These are phyloP conservation scores for Gasteruption jaculator DNA, from an alignment of 2,888 invertebrate species.

Conservation along the genomic window DNA sequence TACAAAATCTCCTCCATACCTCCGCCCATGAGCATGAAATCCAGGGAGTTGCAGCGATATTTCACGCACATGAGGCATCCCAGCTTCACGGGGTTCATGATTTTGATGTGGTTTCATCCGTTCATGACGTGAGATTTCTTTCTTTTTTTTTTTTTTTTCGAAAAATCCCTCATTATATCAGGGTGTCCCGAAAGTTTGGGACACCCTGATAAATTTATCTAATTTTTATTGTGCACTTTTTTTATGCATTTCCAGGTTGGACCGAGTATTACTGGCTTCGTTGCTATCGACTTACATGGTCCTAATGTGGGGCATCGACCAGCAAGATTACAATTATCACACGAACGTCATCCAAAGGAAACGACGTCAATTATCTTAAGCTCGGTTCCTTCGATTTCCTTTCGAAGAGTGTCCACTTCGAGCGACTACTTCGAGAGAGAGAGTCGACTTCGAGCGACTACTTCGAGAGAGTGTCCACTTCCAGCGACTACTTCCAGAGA, in stretches of 20 bases:
- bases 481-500: no score
- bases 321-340: slow-evolving; percentile 57
- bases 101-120: slow-evolving; percentile 59
- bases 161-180: slow-evolving; percentile 4
- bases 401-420: no score
- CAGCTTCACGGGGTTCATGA: slow-evolving; percentile 57
- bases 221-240: no score
- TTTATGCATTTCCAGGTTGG: slow-evolving; percentile 50
- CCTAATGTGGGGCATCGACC: slow-evolving; percentile 60
- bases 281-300: slow-evolving; percentile 59
- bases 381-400: no score
- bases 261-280: slow-evolving; percentile 55
- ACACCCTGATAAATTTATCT: slow-evolving; percentile 3
- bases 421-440: no score
- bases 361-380: slow-evolving; percentile 46
- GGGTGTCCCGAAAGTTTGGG: no score
- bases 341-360: slow-evolving; percentile 54
- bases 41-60: slow-evolving; percentile 54
- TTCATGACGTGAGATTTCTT: slow-evolving; percentile 55
- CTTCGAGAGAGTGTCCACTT: no score
- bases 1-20: slow-evolving; percentile 55
- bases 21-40: slow-evolving; percentile 56
- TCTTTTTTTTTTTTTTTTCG: neutral
- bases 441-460: no score
- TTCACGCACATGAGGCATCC: slow-evolving; percentile 62